Evolutionary conservation across 2,888 invertebrate genomes (phyloP), one percentile per base, ranked within the genome.

Genomic region (Hedychridium roseum): DNA sequence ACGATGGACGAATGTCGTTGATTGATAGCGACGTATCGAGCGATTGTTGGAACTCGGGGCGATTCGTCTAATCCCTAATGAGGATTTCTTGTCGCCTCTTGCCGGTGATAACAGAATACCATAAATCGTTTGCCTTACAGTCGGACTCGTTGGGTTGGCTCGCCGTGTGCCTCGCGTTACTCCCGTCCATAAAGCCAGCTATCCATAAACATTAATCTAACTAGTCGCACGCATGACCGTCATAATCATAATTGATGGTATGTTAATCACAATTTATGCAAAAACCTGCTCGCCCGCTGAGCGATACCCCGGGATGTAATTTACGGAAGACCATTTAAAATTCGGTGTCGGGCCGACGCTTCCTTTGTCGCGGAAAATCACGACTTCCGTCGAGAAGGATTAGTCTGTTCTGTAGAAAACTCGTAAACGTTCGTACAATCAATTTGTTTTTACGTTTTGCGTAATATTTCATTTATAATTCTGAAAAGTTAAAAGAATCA

Each of bases 231-330:
- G 50, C 60, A 38, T 34, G 62, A 54, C 54, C 43, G 36, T 48
- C 35, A 41, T 54, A 57, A 62, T 64, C 48, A 57, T 64, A 57
- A 64, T 62, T 54, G 54, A 62, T 64, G 48, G 52, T 60, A 63
- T 63, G 64, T 57, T 62, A 64, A 63, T 64, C 56, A 60, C 51
- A 64, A 60, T 62, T 63, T 62, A 62, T 50, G 57, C 64, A 57
- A 64, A 62, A 60, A 60, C 57, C 45, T 48, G 40, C 14, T 37
- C 47, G 50, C 9, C 27, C 47, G 12, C 34, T 17, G 36, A 36
- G 34, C 32, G 16, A 45, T 34, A 37, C 35, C 48, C 45, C 41
- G 39, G 21, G 34, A 12, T 16, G 35, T 48, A 44, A 50, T 49
- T 62, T 52, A 45, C 34, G 39, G 21, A 35, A 18, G 38, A 26